These are phyloP conservation scores for Carassius carassius DNA, from an alignment of 2,113 vertebrate species.

Conservation along the genomic window DNA sequence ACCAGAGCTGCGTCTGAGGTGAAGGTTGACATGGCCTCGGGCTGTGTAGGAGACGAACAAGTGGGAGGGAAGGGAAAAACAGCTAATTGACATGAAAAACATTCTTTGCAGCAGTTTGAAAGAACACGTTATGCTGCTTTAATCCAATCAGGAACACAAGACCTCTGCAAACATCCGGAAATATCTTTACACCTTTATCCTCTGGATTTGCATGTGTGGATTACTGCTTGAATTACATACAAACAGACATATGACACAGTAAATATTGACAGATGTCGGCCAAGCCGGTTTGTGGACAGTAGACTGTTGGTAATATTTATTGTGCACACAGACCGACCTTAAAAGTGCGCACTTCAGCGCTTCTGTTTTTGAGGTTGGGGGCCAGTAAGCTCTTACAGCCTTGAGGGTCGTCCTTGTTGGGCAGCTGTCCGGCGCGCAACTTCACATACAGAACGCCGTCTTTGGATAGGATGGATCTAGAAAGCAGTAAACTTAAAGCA, in stretches of 20 bases:
- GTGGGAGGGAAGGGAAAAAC: neutral
- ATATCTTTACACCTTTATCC: neutral
- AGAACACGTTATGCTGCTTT: slow-evolving; percentile 10
- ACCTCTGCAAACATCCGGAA: neutral
- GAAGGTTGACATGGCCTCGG: slow-evolving; percentile 93
- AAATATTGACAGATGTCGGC: slow-evolving; percentile 18
- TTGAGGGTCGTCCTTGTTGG: slow-evolving; percentile 96
- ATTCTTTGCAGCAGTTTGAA: neutral
- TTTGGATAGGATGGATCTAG: slow-evolving; percentile 90
- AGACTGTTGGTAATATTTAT: neutral
- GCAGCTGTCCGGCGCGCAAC: slow-evolving; percentile 91
- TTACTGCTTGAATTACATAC: neutral
- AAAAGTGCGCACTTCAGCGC: slow-evolving; percentile 84
- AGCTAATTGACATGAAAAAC: slow-evolving; percentile 11
- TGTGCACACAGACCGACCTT: slow-evolving; percentile 77
- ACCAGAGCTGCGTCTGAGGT: slow-evolving; percentile 93
- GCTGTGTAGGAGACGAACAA: slow-evolving; percentile 70
- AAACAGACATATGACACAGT: neutral
- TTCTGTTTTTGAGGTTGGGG: slow-evolving; percentile 83
- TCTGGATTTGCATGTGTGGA: neutral
- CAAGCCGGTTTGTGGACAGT: neutral
- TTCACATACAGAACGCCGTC: slow-evolving; percentile 95
- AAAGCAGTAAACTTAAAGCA: slow-evolving; percentile 34
- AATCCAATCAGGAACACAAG: slow-evolving; percentile 9
- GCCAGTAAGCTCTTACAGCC: slow-evolving; percentile 94